Conservation (phyloP, 2,113 vertebrate genomes). For the Desmodus rotundus region DNA sequence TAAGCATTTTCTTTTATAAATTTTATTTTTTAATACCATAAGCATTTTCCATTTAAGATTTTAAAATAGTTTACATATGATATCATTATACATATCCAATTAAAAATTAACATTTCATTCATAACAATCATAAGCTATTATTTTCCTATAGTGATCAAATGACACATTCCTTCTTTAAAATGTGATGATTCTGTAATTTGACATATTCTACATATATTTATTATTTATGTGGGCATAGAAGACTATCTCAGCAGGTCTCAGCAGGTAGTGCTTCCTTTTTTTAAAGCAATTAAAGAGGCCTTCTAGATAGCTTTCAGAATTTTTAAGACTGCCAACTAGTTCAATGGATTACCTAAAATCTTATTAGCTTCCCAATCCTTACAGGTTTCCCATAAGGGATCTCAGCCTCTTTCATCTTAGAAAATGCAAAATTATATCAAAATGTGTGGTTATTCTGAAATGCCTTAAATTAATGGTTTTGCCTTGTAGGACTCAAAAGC, state of each 20-base stretch:
- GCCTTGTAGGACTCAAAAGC: not conserved
- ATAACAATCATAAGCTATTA: conserved; percentile 37
- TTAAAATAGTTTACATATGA: conserved; percentile 13
- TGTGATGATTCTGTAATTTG: conserved; percentile 47
- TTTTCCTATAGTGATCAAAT: conserved; percentile 45
- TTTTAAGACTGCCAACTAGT: conserved; percentile 14
- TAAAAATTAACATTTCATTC: conserved; percentile 51
- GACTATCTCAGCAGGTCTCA: conserved; percentile 21
- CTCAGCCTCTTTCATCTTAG: not conserved
- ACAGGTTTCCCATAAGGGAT: not conserved
- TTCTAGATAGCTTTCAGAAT: conserved; percentile 17
- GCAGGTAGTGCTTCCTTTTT: not conserved
- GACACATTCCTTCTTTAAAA: conserved; percentile 22
- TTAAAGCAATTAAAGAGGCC: conserved; percentile 6
- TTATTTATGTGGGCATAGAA: conserved; percentile 33
- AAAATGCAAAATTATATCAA: not conserved
- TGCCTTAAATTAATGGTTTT: not conserved
- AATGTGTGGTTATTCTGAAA: conserved; percentile 26
- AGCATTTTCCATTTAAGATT: conserved; percentile 2
- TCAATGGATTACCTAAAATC: conserved; percentile 21
- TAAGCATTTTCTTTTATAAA: not conserved
- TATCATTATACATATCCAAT: conserved; percentile 35
- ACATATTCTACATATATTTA: conserved; percentile 46
- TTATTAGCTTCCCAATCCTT: not conserved
- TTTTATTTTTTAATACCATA: too few species aligned